Percentiles rank a stretch among this genome's conserved stretches.
Evolutionary conservation across 2,113 vertebrate species (phyloP).

Genomic region (Smithornis capensis): DNA sequence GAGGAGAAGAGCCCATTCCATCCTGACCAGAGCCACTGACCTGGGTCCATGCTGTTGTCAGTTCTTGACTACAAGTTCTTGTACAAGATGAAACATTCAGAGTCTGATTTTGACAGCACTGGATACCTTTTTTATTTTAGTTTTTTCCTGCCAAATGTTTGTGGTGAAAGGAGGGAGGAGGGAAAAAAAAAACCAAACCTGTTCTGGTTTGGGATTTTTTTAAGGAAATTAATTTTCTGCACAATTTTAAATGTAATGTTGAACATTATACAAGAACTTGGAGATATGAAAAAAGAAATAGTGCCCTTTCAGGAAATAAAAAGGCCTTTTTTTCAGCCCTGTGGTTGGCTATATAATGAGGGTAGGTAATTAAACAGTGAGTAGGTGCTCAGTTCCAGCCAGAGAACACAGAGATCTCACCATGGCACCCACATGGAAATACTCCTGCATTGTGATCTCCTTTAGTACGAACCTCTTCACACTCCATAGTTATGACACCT

Average conservation of each 20-base stretch:
- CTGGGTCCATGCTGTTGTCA: neutral
- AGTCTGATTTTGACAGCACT: neutral
- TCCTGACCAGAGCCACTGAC: neutral
- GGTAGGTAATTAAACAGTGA: neutral
- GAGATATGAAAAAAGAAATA: neutral
- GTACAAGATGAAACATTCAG: neutral
- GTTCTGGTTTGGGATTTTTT: accelerated
- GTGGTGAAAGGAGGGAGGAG: neutral
- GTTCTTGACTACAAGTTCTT: neutral
- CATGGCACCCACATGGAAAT: neutral
- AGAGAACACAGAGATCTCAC: neutral
- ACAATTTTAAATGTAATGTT: neutral
- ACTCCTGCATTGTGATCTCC: neutral
- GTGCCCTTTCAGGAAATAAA: neutral
- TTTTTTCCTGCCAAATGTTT: neutral
- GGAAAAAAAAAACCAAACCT: too few relatives aligned
- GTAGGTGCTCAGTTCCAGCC: neutral
- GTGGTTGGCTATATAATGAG: neutral
- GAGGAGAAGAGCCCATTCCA: neutral
- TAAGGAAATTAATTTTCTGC: neutral
- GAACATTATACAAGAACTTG: neutral
- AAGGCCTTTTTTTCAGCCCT: neutral
- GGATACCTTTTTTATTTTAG: neutral
- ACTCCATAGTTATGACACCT: neutral
- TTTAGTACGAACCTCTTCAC: neutral